phyloP scores from a whole-genome alignment of 2,797 vertebrate genomes.

The Argya squamiceps region DNA sequence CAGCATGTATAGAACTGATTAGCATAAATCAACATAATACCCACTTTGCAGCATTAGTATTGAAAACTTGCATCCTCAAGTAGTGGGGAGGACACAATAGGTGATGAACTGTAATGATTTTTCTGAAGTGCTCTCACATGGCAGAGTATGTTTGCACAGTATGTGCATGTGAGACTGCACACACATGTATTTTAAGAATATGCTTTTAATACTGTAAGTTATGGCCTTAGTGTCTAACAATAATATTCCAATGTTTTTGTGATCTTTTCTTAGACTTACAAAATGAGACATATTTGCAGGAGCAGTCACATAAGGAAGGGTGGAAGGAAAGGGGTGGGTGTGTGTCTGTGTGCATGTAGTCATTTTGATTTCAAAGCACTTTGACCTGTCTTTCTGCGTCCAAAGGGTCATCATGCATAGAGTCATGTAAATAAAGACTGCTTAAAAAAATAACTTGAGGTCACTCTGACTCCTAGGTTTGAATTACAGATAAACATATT shows the following conservation, averaged over 20 bases:
- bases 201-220: background rate
- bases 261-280: background rate
- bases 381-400: background rate
- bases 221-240: background rate
- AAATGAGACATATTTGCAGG: background rate
- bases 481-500: constrained; percentile 62
- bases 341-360: background rate
- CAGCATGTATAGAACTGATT: constrained; percentile 49
- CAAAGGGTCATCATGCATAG: background rate
- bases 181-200: background rate
- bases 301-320: background rate
- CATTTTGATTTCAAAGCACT: constrained; percentile 56
- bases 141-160: background rate
- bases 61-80: constrained; percentile 63
- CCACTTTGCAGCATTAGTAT: constrained; percentile 57
- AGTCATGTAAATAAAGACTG: background rate
- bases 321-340: background rate
- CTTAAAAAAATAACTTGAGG: constrained; percentile 38
- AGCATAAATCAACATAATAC: constrained; percentile 72
- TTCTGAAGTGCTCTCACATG: background rate
- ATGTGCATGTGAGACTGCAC: background rate
- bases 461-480: background rate
- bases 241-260: background rate
- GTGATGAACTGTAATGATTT: constrained; percentile 8
- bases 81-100: background rate